These are phyloP conservation scores for Oxyruncus cristatus DNA, from an alignment of 2,113 vertebrate genomes.

Conservation along the genomic window DNA sequence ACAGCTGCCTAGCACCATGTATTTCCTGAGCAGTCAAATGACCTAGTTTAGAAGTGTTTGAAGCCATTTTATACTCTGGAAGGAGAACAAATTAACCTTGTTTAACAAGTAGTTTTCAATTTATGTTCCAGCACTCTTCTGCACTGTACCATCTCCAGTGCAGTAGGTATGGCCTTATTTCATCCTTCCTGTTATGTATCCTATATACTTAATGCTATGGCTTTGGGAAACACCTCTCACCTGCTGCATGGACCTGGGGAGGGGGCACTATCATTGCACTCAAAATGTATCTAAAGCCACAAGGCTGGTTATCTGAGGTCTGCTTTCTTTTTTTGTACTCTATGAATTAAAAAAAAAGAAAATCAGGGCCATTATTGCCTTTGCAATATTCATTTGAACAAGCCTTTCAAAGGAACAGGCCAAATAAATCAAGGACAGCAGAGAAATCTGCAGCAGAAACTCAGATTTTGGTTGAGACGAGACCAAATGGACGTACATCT, in stretches of 20 bases:
- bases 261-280: not conserved
- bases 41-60: conserved; percentile 72
- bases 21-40: conserved; percentile 59
- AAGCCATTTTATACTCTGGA: conserved; percentile 65
- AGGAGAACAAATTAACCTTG: conserved; percentile 71
- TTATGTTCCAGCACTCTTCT: conserved; percentile 47
- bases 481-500: not conserved
- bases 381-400: no score
- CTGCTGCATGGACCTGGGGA: not conserved
- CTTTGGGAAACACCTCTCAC: not conserved
- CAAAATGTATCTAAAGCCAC: not conserved
- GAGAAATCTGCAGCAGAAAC: not conserved
- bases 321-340: not conserved
- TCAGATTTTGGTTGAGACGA: not conserved
- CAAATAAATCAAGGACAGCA: not conserved
- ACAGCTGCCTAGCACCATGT: conserved; percentile 42
- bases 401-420: no score
- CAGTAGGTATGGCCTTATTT: not conserved
- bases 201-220: not conserved
- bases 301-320: not conserved
- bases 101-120: conserved; percentile 71
- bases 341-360: not conserved
- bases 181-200: not conserved
- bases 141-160: not conserved
- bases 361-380: not conserved